Evolutionary conservation across 2,113 vertebrate genomes (phyloP), one percentile per base, ranked within the genome.

Genomic region (Sitta europaea): DNA sequence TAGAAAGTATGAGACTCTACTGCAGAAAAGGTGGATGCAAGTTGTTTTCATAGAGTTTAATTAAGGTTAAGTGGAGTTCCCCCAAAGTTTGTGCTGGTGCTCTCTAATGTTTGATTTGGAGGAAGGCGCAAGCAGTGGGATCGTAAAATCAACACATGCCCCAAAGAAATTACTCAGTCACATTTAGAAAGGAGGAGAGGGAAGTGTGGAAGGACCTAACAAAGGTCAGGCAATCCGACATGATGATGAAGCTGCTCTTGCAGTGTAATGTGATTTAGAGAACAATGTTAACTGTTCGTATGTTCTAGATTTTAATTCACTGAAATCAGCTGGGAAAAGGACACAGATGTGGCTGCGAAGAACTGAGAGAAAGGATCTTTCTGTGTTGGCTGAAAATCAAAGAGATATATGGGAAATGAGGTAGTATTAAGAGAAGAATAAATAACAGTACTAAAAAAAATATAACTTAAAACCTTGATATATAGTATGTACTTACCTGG

Each of bases 51-150:
- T 35, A 79, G 74, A 77, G 63, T 90, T 90, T 83, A 88, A 88
- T 75, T 85, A 62, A 96, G 75, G 76, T 78, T 31, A 76, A 65
- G 17, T 47, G 68, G 66, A 48, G 77, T 73, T 93, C 51, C 85
- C 90, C 63, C 71, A 86, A 62, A 88, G 86, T 92, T 89, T 94
- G 48, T 42, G 51, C 62, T 62, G n/a, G 58, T 76, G 0, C 66
- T 91, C 16, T 79, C 74, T 73, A 17, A 73, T 97, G 66, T 96
- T 96, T 96, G 81, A 63, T 82, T 93, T 96, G 71, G 93, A 94
- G 81, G 31, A 88, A 86, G 42, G 45, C 1, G 5, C 22, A 70
- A 82, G 36, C 58, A 82, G 40, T 50, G 33, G 54, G 77, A 74
- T 86, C 12, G 55, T 95, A 94, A 93, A 96, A 90, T 88, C 93